A percentile compares a stretch with the other conserved stretches of the same genome.
phyloP scores from a whole-genome alignment of 2,113 vertebrate species.

The Riparia riparia region DNA sequence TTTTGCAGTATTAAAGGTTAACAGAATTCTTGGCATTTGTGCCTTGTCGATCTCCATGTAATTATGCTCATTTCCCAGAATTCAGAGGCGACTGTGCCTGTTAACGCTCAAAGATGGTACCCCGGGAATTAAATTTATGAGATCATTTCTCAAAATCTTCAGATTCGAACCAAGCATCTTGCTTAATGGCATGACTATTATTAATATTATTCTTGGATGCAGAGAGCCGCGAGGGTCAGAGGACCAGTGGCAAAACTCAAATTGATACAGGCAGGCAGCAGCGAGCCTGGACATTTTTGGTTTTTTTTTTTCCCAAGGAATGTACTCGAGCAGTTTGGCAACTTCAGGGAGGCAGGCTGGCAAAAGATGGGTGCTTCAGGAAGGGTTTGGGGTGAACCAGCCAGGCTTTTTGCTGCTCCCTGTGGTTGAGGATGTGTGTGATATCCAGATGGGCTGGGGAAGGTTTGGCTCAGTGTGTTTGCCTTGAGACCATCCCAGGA shows the following conservation, averaged over 20 bases:
- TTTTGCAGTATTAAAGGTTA: constrained; percentile 84
- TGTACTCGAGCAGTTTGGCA: not conserved
- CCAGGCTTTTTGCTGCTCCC: not conserved
- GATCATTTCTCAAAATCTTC: constrained; percentile 75
- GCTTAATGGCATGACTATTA: constrained; percentile 73
- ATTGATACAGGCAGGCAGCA: not conserved
- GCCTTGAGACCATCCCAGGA: not conserved
- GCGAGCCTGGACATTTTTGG: not conserved
- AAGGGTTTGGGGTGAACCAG: not conserved
- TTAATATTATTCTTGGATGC: constrained; percentile 78
- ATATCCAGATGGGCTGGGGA: not conserved
- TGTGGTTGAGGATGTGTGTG: not conserved
- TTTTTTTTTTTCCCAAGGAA: not conserved
- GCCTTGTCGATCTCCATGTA: constrained; percentile 84
- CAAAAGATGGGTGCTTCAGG: not conserved
- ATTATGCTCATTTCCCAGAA: constrained; percentile 85
- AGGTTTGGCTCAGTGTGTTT: not conserved
- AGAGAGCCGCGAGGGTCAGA: constrained; percentile 40
- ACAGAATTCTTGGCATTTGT: constrained; percentile 87
- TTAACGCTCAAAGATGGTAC: constrained; percentile 77
- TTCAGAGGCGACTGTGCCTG: constrained; percentile 78
- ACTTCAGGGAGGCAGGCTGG: not conserved
- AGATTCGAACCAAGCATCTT: constrained; percentile 67
- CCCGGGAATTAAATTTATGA: constrained; percentile 83
- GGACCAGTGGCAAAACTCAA: constrained; percentile 39